phyloP scores from a whole-genome alignment of 2,888 invertebrate genomes.

The Apamea crenata region DNA sequence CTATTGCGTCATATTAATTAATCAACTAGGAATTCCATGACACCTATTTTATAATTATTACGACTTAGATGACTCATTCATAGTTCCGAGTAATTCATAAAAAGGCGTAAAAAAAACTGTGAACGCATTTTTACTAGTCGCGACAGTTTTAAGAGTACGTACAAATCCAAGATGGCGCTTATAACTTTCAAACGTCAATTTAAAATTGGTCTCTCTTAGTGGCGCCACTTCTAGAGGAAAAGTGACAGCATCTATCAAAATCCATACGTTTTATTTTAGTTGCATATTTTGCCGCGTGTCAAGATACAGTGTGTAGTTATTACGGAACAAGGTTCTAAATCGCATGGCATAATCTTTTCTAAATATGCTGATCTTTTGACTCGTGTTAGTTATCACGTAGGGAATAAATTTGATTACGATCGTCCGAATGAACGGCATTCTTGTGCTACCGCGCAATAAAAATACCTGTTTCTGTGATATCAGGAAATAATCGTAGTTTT shows the following conservation, averaged over 20 bases:
- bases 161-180: conserved; percentile 4
- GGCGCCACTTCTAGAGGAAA: conserved; percentile 10
- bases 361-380: conserved; percentile 56
- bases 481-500: conserved; percentile 47
- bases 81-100: conserved; percentile 39
- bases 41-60: conserved; percentile 7
- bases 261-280: conserved; percentile 20
- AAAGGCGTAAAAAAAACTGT: conserved; percentile 45
- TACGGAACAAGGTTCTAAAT: conserved; percentile 33
- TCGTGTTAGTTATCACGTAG: conserved; percentile 50
- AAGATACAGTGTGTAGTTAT: neutral
- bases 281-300: conserved; percentile 2
- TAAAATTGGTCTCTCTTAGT: conserved; percentile 1
- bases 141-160: conserved; percentile 2
- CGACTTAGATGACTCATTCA: conserved; percentile 40
- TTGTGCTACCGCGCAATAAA: conserved; percentile 48
- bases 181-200: neutral
- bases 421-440: conserved; percentile 50
- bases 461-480: conserved; percentile 46
- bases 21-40: conserved; percentile 38
- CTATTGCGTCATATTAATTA: conserved; percentile 51
- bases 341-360: conserved; percentile 10
- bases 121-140: conserved; percentile 25
- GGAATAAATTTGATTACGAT: conserved; percentile 55
- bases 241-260: conserved; percentile 23